phyloP scores from a whole-genome alignment of 2,113 vertebrate genomes.

The Lontra canadensis region DNA sequence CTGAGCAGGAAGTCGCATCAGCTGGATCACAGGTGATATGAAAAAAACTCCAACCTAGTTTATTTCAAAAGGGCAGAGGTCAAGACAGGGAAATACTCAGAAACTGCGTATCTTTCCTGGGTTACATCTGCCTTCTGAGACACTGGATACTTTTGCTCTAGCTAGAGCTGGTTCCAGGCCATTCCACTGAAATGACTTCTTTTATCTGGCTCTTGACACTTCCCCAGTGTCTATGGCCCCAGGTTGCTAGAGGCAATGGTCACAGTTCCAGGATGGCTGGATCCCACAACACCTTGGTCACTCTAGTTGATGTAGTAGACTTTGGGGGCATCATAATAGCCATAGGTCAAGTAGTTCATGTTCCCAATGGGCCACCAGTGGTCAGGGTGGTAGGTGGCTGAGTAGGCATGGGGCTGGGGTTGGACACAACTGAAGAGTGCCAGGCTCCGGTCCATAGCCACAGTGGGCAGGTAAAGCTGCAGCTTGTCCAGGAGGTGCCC shows the following conservation, averaged over 20 bases:
- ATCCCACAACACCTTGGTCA: background rate
- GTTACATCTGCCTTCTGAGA: background rate
- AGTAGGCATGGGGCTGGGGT: fast-evolving
- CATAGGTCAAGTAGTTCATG: background rate
- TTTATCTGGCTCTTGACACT: background rate
- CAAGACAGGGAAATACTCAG: background rate
- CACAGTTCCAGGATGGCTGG: background rate
- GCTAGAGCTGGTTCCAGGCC: background rate
- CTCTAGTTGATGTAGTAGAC: background rate
- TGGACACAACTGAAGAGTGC: conserved; percentile 64
- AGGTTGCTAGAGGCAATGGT: background rate
- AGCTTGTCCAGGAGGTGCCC: conserved; percentile 83
- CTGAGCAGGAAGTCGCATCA: background rate
- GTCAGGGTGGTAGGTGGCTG: background rate
- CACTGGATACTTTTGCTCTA: background rate
- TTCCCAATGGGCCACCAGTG: conserved; percentile 37
- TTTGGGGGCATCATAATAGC: conserved; percentile 37
- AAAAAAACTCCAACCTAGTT: conserved; percentile 1
- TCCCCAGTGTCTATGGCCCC: background rate
- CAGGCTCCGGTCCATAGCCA: background rate
- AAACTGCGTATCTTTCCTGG: background rate
- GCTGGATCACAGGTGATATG: background rate
- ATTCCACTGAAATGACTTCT: background rate
- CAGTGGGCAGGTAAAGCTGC: conserved; percentile 64
- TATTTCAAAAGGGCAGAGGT: conserved; percentile 61